A percentile compares a stretch with the other conserved stretches of the same genome.
These are phyloP conservation scores for Lobophora halterata DNA, from an alignment of 2,888 invertebrate genomes.

Conservation along the genomic window DNA sequence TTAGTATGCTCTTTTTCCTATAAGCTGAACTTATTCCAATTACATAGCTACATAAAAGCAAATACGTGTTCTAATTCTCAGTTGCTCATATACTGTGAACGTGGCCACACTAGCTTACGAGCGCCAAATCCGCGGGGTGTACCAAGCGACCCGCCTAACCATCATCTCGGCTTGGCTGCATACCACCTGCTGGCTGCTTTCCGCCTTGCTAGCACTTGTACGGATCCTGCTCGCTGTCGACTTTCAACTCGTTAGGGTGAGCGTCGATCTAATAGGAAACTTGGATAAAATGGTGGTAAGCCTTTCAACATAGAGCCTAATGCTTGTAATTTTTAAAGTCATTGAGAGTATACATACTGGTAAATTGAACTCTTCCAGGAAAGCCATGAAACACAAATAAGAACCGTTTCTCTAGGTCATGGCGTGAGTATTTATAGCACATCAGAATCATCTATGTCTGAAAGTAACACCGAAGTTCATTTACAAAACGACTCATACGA, in stretches of 20 bases:
- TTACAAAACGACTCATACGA: slow-evolving; percentile 1
- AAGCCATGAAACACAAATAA: slow-evolving; percentile 55
- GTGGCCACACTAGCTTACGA: slow-evolving; percentile 66
- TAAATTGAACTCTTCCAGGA: slow-evolving; percentile 43
- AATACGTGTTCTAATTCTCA: slow-evolving; percentile 1
- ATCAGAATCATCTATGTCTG: background rate
- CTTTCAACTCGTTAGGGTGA: slow-evolving; percentile 62
- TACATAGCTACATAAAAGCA: background rate
- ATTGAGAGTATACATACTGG: too few species aligned
- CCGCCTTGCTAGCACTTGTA: slow-evolving; percentile 50
- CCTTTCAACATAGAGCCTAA: too few species aligned
- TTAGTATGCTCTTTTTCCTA: slow-evolving; percentile 35
- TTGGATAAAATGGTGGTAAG: slow-evolving; percentile 63
- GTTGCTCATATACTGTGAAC: slow-evolving; percentile 63
- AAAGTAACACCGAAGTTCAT: slow-evolving; percentile 8
- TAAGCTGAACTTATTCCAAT: too few species aligned
- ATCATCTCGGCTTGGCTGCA: slow-evolving; percentile 69
- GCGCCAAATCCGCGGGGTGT: slow-evolving; percentile 68
- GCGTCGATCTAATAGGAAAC: slow-evolving; percentile 53
- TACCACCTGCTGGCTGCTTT: slow-evolving; percentile 64
- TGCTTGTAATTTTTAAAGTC: too few species aligned
- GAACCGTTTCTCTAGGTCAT: slow-evolving; percentile 49
- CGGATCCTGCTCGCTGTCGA: slow-evolving; percentile 62
- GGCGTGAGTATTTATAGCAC: slow-evolving; percentile 25
- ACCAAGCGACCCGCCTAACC: slow-evolving; percentile 64